Conservation (phyloP, 1,140 invertebrate genomes). For the Bombus consobrinus region DNA sequence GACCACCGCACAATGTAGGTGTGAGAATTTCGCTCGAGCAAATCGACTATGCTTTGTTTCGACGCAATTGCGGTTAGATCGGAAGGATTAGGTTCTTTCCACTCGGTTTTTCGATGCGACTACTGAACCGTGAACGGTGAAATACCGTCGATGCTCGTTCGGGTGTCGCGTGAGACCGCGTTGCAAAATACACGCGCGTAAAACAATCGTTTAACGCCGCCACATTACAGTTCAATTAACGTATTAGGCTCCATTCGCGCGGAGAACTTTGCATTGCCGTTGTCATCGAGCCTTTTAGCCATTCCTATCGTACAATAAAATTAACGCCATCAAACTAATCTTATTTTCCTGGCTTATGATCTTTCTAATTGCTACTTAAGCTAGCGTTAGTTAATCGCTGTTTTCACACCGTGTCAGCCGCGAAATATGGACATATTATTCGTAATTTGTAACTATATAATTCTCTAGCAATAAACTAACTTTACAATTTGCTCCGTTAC, state of each 20-base stretch:
- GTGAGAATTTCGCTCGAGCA: constrained; percentile 7
- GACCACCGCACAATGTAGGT: neutral
- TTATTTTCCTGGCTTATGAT: neutral
- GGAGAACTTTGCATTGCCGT: neutral
- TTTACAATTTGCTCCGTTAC: neutral
- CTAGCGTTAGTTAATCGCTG: neutral
- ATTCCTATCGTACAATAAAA: neutral
- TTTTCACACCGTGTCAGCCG: neutral
- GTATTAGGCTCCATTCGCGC: neutral
- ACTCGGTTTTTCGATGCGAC: neutral
- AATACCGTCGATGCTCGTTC: neutral
- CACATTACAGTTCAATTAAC: constrained; percentile 7
- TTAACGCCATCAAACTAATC: neutral
- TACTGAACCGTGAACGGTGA: neutral
- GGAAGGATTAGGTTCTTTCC: neutral
- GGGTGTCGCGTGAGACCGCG: neutral
- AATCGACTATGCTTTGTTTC: neutral
- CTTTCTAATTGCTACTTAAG: neutral
- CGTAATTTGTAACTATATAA: neutral
- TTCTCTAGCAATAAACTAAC: neutral
- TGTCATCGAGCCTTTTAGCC: too few species aligned
- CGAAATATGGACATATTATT: neutral
- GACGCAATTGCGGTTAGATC: neutral
- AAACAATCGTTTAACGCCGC: constrained; percentile 22
- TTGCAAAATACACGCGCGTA: constrained; percentile 1